Conservation (phyloP, 2,113 vertebrate genomes). For the Odontophorus gujanensis region DNA sequence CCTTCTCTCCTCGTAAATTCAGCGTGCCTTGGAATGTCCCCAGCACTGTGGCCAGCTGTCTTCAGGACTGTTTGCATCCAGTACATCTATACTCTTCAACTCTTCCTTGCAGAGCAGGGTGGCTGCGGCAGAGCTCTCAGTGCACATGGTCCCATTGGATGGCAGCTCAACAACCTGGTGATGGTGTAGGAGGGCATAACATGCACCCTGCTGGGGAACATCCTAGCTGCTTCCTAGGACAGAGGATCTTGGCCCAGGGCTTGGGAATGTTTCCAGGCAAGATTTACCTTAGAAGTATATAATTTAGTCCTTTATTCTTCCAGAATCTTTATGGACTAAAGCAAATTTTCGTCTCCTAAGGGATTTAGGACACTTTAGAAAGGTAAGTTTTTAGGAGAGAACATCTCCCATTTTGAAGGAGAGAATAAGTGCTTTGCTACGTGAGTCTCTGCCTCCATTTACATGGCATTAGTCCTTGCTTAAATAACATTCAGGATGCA, state of each 20-base stretch:
- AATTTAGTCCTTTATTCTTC: background rate
- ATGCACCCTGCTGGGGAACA: background rate
- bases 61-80: background rate
- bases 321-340: background rate
- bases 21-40: background rate
- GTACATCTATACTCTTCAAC: background rate
- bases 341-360: background rate
- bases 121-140: background rate
- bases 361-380: background rate
- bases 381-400: background rate
- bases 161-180: background rate
- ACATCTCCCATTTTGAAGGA: background rate
- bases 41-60: background rate
- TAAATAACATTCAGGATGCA: background rate
- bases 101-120: background rate
- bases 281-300: background rate
- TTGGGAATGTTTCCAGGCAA: conserved; percentile 11
- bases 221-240: background rate
- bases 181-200: background rate
- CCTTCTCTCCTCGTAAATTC: background rate
- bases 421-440: background rate
- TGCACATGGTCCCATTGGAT: rapidly evolving
- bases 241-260: background rate
- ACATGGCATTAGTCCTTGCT: background rate
- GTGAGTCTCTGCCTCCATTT: background rate